These are phyloP conservation scores for Drosophila burlai DNA, from an alignment of 1,140 invertebrate species.

Conservation along the genomic window DNA sequence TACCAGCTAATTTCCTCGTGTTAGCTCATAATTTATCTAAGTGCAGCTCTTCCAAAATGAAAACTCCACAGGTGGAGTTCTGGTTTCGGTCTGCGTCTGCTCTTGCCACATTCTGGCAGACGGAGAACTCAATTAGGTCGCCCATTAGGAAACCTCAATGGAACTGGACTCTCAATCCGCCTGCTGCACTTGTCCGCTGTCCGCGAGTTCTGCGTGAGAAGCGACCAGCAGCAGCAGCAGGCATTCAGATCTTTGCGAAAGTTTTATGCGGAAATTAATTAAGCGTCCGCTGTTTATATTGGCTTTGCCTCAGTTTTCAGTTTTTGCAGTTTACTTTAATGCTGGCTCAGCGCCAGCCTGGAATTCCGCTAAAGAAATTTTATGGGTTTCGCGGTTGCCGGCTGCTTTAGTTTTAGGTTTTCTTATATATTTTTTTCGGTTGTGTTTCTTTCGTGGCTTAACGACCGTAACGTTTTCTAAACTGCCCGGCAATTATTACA, in stretches of 20 bases:
- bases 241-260: conserved; percentile 60
- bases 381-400: conserved; percentile 51
- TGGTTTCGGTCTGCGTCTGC: conserved; percentile 32
- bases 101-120: conserved; percentile 47
- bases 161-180: conserved; percentile 43
- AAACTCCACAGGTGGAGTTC: conserved; percentile 29
- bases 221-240: conserved; percentile 14
- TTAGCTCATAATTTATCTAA: background rate
- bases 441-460: conserved; percentile 55
- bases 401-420: conserved; percentile 32
- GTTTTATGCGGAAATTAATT: conserved; percentile 75
- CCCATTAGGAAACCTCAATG: conserved; percentile 58
- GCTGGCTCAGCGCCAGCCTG: conserved; percentile 53
- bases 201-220: conserved; percentile 52
- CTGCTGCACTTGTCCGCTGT: conserved; percentile 7
- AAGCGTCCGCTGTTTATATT: conserved; percentile 60
- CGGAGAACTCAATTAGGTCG: conserved; percentile 52
- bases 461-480: conserved; percentile 71
- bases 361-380: conserved; percentile 71
- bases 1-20: background rate
- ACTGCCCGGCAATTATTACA: conserved; percentile 46
- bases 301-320: conserved; percentile 31
- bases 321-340: conserved; percentile 29
- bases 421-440: conserved; percentile 1
- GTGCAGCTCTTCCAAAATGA: conserved; percentile 32